These are phyloP conservation scores for Cotesia vestalis DNA, from an alignment of 1,140 invertebrate species.

Conservation along the genomic window DNA sequence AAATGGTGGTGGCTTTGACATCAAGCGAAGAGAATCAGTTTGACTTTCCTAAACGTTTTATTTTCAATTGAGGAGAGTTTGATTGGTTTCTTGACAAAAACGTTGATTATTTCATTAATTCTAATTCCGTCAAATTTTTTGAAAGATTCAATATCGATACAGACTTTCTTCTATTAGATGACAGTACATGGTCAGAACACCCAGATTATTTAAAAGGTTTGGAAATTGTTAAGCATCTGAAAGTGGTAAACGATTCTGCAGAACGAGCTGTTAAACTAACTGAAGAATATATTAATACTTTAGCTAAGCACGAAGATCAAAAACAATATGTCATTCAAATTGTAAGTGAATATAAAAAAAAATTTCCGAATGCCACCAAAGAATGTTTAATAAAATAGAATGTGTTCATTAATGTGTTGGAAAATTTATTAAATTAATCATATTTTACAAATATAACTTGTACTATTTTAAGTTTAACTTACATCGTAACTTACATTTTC, in stretches of 20 bases:
- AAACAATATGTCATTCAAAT: background rate
- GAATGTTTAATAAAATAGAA: constrained; percentile 9
- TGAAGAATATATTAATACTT: background rate
- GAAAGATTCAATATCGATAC: constrained; percentile 37
- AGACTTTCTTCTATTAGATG: constrained; percentile 37
- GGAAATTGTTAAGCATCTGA: constrained; percentile 41
- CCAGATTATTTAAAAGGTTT: constrained; percentile 38
- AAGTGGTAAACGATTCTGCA: constrained; percentile 43
- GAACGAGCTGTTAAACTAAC: constrained; percentile 38
- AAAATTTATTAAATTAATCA: no score
- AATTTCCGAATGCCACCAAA: constrained; percentile 30
- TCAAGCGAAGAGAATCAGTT: constrained; percentile 24
- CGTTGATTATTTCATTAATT: constrained; percentile 43
- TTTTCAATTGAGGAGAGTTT: constrained; percentile 25
- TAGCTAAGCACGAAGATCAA: no score
- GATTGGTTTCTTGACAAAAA: constrained; percentile 36
- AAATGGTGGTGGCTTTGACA: constrained; percentile 40
- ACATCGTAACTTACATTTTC: background rate
- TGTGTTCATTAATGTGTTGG: no score
- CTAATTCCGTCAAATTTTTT: constrained; percentile 41
- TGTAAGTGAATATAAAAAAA: no score
- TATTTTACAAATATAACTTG: no score
- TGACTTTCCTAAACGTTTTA: constrained; percentile 6
- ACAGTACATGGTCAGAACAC: constrained; percentile 38
- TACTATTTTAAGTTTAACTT: no score